Percentiles rank a stretch among this genome's conserved stretches.
phyloP scores from a whole-genome alignment of 2,888 invertebrate genomes.

The Sepiola atlantica region DNA sequence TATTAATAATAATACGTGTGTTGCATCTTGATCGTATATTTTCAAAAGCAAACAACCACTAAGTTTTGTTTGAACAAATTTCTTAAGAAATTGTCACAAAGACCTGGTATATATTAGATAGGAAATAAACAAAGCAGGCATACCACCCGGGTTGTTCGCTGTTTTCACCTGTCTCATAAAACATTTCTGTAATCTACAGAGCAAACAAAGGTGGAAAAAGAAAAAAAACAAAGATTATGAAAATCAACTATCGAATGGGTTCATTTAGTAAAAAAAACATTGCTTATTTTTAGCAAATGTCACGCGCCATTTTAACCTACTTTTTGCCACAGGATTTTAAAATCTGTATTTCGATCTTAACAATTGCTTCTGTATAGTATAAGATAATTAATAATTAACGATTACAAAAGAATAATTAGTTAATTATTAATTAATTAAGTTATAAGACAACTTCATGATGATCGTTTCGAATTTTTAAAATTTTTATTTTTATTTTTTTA shows the following conservation, averaged over 20 bases:
- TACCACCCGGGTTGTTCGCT: background rate
- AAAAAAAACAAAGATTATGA: background rate
- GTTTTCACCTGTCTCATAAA: background rate
- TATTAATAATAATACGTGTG: background rate
- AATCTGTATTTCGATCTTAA: background rate
- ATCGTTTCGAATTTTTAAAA: too few species aligned
- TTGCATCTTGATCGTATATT: background rate
- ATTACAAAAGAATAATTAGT: too few species aligned
- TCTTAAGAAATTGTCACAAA: background rate
- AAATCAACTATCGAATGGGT: background rate
- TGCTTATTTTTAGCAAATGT: background rate
- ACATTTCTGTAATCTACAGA: background rate
- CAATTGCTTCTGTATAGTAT: background rate
- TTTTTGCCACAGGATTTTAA: background rate
- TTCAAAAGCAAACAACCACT: background rate
- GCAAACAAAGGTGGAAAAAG: background rate
- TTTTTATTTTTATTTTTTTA: too few species aligned
- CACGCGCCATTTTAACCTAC: background rate
- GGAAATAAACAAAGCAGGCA: background rate
- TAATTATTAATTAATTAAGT: too few species aligned
- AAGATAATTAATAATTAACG: too few species aligned
- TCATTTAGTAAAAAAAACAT: background rate
- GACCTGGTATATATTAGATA: background rate
- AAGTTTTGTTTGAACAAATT: background rate
- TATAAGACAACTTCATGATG: too few species aligned